Conservation (phyloP, 2,113 vertebrate species). For the Otus sunia region DNA sequence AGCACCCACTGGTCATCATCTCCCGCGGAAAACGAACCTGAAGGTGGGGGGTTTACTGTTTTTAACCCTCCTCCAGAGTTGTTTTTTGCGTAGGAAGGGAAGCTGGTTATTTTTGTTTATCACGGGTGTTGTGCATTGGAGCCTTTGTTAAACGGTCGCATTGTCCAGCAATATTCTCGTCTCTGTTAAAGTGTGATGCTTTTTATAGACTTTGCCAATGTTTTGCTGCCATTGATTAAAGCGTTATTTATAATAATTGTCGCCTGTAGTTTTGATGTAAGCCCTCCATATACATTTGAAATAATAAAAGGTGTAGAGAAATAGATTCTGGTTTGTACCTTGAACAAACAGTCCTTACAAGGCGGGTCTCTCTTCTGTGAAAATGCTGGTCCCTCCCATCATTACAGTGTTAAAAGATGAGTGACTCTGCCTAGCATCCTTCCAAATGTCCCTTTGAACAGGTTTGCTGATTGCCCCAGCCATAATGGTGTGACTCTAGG, state of each 20-base stretch:
- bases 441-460: conserved; percentile 70
- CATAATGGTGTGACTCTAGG: conserved; percentile 60
- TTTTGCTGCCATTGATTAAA: conserved; percentile 78
- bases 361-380: not conserved
- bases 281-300: conserved; percentile 59
- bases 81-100: not conserved
- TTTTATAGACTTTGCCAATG: conserved; percentile 68
- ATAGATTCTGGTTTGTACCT: conserved; percentile 68
- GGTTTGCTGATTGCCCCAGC: conserved; percentile 45
- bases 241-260: conserved; percentile 76
- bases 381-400: conserved; percentile 32
- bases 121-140: conserved; percentile 12
- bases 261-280: conserved; percentile 77
- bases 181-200: conserved; percentile 65
- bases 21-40: conserved; percentile 30
- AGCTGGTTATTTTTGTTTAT: conserved; percentile 23
- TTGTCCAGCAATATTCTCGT: conserved; percentile 58
- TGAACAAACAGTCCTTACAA: conserved; percentile 54
- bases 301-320: conserved; percentile 73
- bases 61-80: not conserved
- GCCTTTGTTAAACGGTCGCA: conserved; percentile 65
- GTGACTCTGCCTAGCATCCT: conserved; percentile 37
- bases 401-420: conserved; percentile 42
- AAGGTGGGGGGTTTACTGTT: not conserved
- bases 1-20: conserved; percentile 17